Evolutionary conservation across 2,888 invertebrate genomes (phyloP).

Genomic region (Conops quadrifasciatus): DNA sequence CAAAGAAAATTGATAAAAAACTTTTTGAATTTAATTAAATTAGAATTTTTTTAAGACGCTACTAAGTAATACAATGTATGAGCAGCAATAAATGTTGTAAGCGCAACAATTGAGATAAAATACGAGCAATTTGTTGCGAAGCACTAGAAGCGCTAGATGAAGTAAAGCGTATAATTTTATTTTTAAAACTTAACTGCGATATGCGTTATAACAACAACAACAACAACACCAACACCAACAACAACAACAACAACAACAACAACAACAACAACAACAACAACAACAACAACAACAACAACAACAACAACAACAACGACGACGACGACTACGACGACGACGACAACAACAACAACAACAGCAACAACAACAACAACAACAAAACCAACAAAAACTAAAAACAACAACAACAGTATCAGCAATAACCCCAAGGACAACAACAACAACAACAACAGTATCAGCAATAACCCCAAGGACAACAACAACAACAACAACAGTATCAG

Average conservation of each 20-base stretch:
- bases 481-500: not conserved
- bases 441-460: not conserved
- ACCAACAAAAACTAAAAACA: not conserved
- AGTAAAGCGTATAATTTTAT: not conserved
- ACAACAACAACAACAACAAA: slow-evolving; percentile 2
- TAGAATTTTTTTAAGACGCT: no score
- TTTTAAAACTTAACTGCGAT: not conserved
- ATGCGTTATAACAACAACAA: not conserved
- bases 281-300: slow-evolving; percentile 2
- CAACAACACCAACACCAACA: not conserved
- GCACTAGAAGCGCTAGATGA: no score
- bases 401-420: no score
- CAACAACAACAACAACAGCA: no score
- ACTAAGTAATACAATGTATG: no score
- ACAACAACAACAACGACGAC: not conserved
- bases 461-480: not conserved
- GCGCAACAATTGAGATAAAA: no score
- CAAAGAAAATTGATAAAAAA: no score
- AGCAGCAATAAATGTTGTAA: not conserved
- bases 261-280: not conserved
- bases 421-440: not conserved
- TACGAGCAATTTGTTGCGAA: no score
- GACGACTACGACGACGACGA: not conserved
- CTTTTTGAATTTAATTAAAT: no score
- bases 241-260: not conserved